These are phyloP conservation scores for Platysternon megacephalum DNA, from an alignment of 2,113 vertebrate species.

Conservation along the genomic window DNA sequence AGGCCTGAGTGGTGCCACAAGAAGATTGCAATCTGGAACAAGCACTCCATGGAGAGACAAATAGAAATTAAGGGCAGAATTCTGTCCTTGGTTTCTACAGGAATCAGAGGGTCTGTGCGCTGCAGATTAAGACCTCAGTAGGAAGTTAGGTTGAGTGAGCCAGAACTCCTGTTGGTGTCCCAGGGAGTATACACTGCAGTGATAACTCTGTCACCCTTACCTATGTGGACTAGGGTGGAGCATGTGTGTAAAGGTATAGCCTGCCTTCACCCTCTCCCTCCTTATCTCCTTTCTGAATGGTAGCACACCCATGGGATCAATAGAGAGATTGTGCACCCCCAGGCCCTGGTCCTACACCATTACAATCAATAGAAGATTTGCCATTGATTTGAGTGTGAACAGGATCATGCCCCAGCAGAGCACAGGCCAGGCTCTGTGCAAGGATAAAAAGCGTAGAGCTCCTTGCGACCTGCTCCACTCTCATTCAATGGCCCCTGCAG, in stretches of 20 bases:
- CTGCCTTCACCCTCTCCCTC: not conserved
- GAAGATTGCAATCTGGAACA: not conserved
- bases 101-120: not conserved
- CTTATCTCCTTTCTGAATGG: not conserved
- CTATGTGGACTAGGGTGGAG: not conserved
- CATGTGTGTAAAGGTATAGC: rapidly evolving
- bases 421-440: not conserved
- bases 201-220: not conserved
- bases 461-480: not conserved
- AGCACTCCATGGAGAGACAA: not conserved
- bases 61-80: not conserved
- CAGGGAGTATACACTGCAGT: not conserved
- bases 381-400: rapidly evolving
- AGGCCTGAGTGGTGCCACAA: not conserved
- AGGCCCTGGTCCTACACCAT: not conserved
- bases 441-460: not conserved
- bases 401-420: not conserved
- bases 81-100: not conserved
- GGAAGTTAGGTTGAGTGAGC: not conserved
- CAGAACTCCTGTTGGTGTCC: not conserved
- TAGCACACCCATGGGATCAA: not conserved
- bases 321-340: not conserved
- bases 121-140: not conserved
- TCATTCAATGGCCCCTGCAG: not conserved
- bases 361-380: not conserved